Evolutionary conservation across 2,797 vertebrate genomes (phyloP).

Genomic region (Alfaro cultratus): DNA sequence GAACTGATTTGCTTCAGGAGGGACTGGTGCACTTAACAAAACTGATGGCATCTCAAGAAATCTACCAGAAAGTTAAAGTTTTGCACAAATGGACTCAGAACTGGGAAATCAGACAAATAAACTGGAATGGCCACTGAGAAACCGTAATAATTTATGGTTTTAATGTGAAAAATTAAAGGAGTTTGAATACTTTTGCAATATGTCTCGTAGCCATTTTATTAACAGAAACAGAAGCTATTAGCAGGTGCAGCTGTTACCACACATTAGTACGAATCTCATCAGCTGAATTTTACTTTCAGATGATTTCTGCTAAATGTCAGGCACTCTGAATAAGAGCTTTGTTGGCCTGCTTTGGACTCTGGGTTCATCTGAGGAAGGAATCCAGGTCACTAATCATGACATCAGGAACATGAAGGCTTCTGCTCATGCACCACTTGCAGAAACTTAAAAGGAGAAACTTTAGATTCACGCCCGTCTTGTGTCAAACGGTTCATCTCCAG

Average conservation of each 20-base stretch:
- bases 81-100: neutral
- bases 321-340: constrained; percentile 20
- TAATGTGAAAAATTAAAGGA: neutral
- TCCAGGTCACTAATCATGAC: constrained; percentile 14
- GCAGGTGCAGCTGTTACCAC: neutral
- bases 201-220: neutral
- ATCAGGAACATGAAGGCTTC: constrained; percentile 8
- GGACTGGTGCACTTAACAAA: neutral
- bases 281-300: constrained; percentile 27
- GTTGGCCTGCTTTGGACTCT: neutral
- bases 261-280: constrained; percentile 16
- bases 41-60: neutral
- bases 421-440: constrained; percentile 20
- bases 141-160: neutral
- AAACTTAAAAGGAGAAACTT: constrained; percentile 6
- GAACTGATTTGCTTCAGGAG: neutral
- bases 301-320: constrained; percentile 27
- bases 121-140: too few species aligned
- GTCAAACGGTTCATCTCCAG: constrained; percentile 52
- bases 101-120: too few species aligned
- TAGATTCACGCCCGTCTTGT: constrained; percentile 40
- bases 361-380: constrained; percentile 13
- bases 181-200: neutral
- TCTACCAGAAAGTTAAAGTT: neutral
- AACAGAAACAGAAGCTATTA: neutral